Evolutionary conservation across 2,888 invertebrate species (phyloP).

Genomic region (Epirrhoe alternata): DNA sequence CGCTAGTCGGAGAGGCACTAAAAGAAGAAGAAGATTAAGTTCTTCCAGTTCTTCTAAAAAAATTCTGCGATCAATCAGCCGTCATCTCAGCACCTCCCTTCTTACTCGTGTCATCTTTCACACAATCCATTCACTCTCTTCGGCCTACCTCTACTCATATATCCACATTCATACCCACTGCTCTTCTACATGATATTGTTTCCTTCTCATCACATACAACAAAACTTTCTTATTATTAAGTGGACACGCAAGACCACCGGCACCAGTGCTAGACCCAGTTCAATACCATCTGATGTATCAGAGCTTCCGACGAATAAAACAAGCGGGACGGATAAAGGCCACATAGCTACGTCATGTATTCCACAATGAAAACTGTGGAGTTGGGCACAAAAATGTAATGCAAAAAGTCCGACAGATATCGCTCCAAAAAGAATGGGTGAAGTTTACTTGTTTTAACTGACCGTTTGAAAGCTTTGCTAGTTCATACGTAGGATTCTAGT

Average conservation of each 20-base stretch:
- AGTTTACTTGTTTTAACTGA: not conserved
- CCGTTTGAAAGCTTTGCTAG: not conserved
- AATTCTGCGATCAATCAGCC: too few species aligned
- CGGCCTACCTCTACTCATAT: too few species aligned
- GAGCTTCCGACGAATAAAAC: slow-evolving; percentile 30
- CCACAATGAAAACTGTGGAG: slow-evolving; percentile 8
- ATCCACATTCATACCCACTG: too few species aligned
- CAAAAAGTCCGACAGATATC: not conserved
- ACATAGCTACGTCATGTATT: slow-evolving; percentile 17
- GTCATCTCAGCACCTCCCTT: too few species aligned
- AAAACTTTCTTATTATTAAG: not conserved
- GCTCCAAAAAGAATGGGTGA: slow-evolving; percentile 1
- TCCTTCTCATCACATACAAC: not conserved
- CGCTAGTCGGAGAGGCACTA: too few species aligned
- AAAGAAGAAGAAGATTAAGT: too few species aligned
- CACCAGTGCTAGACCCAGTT: slow-evolving; percentile 5
- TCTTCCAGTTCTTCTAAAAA: too few species aligned
- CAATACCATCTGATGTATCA: slow-evolving; percentile 36
- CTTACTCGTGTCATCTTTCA: too few species aligned
- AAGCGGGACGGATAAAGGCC: slow-evolving; percentile 25
- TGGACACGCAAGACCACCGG: not conserved
- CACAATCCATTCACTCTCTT: too few species aligned
- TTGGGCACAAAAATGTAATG: slow-evolving; percentile 2
- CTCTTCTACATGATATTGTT: too few species aligned
- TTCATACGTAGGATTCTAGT: not conserved